Evolutionary conservation across 2,797 vertebrate species (phyloP), one percentile per base, ranked within the genome.

Genomic region (Mionectes olivaceus): DNA sequence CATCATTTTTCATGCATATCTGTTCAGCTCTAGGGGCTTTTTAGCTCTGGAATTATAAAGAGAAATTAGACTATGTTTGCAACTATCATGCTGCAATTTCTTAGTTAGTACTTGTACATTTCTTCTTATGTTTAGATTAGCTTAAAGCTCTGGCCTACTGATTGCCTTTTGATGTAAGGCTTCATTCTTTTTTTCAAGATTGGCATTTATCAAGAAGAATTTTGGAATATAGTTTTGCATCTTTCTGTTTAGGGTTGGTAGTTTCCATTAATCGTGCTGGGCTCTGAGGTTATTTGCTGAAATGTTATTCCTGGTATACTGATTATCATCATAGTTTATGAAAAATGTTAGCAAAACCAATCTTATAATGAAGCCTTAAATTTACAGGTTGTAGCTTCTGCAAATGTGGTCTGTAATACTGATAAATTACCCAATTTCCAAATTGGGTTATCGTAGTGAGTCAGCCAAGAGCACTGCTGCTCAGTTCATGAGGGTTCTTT

Each of bases 1-100:
- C 71, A 63, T 95, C 92, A 75, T 95, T 76, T 94, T 96, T 96
- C 75, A 89, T 91, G 69, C 88, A 43, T 89, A 89, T 95, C 80
- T 95, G 24, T 92, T 88, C 63, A 93, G 91, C 93, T 93, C 59
- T 35, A 73, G 93, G 83, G 93, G 27, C 37, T 83, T 95, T 94
- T 95, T 87, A 57, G 37, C 70, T 86, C 55, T 83, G 71, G 89
- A 95, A 88, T 95, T 87, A 84, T 67, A 60, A 84, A 87, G 57
- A 93, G 65, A 91, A 86, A 90, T 94, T 80, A 87, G 73, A 39
- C 67, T 90, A 0, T 68, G 37, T 63, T 59, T 90, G 85, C 68
- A 79, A 88, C 39, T 50, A 86, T 41, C 44, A 19, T 73, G 67
- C 75, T 91, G 74, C 63, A 55, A 13, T 83, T 95, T 87, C 71